Percentiles rank a stretch among this genome's conserved stretches.
phyloP scores from a whole-genome alignment of 2,113 vertebrate species.

The Carettochelys insculpta region DNA sequence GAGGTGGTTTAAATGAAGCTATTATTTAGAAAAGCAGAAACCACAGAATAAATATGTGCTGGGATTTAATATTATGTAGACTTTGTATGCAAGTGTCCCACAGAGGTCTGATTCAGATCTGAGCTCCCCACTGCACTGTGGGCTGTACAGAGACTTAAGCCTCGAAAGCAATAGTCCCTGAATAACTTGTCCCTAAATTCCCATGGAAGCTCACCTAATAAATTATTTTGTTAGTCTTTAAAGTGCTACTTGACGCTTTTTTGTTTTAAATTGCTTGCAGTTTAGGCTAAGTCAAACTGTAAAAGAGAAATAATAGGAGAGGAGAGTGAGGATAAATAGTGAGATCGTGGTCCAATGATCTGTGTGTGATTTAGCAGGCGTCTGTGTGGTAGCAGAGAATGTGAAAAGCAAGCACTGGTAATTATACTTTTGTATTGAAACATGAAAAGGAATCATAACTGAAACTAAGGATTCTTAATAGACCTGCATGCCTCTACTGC shows the following conservation, averaged over 20 bases:
- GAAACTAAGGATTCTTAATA: neutral
- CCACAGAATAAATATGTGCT: neutral
- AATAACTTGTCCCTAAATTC: too few relatives aligned
- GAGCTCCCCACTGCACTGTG: neutral
- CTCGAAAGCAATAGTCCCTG: neutral
- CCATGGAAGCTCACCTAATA: too few relatives aligned
- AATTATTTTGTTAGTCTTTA: too few relatives aligned
- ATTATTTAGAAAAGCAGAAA: neutral
- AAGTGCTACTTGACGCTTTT: too few relatives aligned
- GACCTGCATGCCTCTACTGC: neutral
- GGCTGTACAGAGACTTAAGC: neutral
- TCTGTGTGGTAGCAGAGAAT: neutral
- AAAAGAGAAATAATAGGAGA: neutral
- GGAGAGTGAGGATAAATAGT: neutral
- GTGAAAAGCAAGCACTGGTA: slow-evolving; percentile 18
- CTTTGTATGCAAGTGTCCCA: neutral
- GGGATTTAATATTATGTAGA: neutral
- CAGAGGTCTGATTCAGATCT: rapidly evolving
- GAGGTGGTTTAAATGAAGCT: neutral
- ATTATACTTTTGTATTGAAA: neutral
- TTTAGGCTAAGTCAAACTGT: neutral
- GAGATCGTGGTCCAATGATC: neutral
- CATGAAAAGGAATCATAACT: neutral
- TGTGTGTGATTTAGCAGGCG: neutral
- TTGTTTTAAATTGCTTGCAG: neutral